phyloP scores from a whole-genome alignment of 2,113 vertebrate genomes.

The Phalacrocorax pelagicus region DNA sequence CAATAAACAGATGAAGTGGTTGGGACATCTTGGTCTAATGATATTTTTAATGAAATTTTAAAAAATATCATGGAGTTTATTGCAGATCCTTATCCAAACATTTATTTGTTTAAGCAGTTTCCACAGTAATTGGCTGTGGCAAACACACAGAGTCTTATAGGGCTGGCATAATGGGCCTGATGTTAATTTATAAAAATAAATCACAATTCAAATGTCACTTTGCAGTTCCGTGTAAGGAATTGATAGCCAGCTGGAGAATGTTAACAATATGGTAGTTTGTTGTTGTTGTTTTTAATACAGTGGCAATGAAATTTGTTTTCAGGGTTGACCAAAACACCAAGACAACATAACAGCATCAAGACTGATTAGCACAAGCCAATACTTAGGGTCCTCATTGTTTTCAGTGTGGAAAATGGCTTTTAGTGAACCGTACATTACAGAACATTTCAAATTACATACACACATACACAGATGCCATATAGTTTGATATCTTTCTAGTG shows the following conservation, averaged over 20 bases:
- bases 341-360: not conserved
- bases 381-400: not conserved
- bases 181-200: constrained; percentile 23
- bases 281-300: not conserved
- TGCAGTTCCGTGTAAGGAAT: not conserved
- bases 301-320: not conserved
- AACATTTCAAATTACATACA: not conserved
- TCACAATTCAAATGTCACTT: not conserved
- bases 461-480: not conserved
- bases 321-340: not conserved
- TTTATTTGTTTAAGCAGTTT: constrained; percentile 59
- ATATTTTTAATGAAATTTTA: not conserved
- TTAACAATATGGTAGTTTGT: not conserved
- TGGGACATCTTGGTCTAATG: not conserved
- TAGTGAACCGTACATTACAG: not conserved
- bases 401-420: not conserved
- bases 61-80: not conserved
- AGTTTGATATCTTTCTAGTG: not conserved
- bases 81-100: constrained; percentile 44
- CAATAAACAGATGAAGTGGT: not conserved
- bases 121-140: constrained; percentile 17
- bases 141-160: not conserved
- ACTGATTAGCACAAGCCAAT: not conserved
- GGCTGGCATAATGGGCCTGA: not conserved
- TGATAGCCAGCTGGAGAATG: not conserved